phyloP scores from a whole-genome alignment of 64 coral and sea anemone species.

The Catalaphyllia jardinei region DNA sequence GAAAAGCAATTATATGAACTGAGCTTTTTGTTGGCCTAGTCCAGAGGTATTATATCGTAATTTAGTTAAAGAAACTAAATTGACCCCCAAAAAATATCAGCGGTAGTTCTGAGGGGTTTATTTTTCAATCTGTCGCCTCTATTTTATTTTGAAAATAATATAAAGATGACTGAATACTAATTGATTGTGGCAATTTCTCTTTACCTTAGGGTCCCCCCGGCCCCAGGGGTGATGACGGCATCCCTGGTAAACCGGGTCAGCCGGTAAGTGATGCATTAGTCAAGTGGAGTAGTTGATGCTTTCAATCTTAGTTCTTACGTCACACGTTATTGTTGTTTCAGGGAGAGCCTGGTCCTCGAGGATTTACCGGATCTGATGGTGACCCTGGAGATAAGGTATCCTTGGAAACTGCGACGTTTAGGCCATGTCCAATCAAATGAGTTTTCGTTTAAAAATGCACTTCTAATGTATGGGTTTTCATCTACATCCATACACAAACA shows the following conservation, averaged over 20 bases:
- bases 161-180: not conserved
- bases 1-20: too few relatives aligned
- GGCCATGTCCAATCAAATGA: not conserved
- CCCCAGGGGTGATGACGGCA: constrained; percentile 56
- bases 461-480: too few relatives aligned
- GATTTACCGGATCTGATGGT: constrained; percentile 58
- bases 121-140: not conserved
- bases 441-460: not conserved
- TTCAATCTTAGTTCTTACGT: not conserved
- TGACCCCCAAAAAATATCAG: too few relatives aligned
- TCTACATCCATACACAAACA: too few relatives aligned
- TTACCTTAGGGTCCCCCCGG: constrained; percentile 51
- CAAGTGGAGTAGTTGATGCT: not conserved
- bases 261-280: constrained; percentile 22
- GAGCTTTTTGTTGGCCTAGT: too few relatives aligned
- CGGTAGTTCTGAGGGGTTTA: too few relatives aligned
- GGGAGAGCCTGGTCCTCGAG: constrained; percentile 59
- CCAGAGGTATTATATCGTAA: too few relatives aligned
- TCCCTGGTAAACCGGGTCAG: constrained; percentile 44
- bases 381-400: constrained; percentile 69
- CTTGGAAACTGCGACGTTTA: not conserved
- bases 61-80: too few relatives aligned
- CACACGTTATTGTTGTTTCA: not conserved
- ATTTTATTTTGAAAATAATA: not conserved
- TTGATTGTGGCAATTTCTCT: not conserved